Evolutionary conservation across 2,888 invertebrate genomes (phyloP), one percentile per base, ranked within the genome.

Genomic region (Protodeltote pygarga): DNA sequence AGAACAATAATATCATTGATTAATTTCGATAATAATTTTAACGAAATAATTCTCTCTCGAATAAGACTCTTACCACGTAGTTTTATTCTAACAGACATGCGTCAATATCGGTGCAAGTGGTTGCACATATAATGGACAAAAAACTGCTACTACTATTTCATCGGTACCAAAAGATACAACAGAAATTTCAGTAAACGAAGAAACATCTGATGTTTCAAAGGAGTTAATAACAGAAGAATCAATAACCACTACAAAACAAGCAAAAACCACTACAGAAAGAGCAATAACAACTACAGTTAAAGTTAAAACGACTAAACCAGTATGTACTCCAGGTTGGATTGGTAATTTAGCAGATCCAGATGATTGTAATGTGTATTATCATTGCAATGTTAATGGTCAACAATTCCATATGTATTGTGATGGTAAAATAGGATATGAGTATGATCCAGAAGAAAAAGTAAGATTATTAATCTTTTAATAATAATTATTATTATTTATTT

Each of bases 401-500:
- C 31, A 34, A 1, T 3, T 54, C 3, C 31, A 35, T 6, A n/a
- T 54, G 3, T 31, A 17, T 3, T 54, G 54, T 9, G 17, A 58
- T 4, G 21, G 16, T 1, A n/a, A n/a, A n/a, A n/a, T n/a, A n/a
- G 41, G 32, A 9, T 27, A 28, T 3, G 54, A 54, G 32, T 54
- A 37, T 15, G 11, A 49, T 5, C 35, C 14, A 1, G 17, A n/a
- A 0, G 8, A 9, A 4, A 3, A 3, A 27, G 37, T 37, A 20
- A 37, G 19, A 3, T 24, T 0, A 20, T n/a, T 20, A 28, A 5
- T 15, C n/a, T 11, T 14, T 1, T 1, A 13, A 25, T 34, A 16
- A 17, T 1, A 23, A 16, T 28, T 9, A 16, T 28, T 8, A 27
- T 9, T 15, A n/a, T 10, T 20, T 13, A 11, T 16, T 14, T 5